Base-by-base conservation (phyloP, 2,113 vertebrate genomes). In the Bagarius yarrelli region DNA sequence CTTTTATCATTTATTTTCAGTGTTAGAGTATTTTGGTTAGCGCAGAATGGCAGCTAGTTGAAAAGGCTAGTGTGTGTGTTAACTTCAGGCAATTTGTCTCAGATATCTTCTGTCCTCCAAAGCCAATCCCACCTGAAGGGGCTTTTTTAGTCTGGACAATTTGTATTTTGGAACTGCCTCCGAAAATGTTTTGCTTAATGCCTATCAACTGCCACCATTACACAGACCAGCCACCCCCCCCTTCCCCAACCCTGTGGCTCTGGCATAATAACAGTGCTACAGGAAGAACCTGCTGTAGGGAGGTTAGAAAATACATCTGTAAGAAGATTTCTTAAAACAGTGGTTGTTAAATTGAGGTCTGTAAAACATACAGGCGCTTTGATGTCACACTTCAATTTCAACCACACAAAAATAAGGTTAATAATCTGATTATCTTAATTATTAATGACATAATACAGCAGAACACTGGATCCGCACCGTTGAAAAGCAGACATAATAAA, bases 1-100 rank as follows among this genome's bases (percentile, higher is more conserved):
- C 15, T n/a, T 50, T 30, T 76, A 44, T 34, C 32, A 36, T 36
- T 40, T 19, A 5, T 63, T 36, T 76, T 76, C 47, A 32, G 59
- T 52, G 59, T 52, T 32, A 13, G 25, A 63, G 59, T 50, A 56
- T 50, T 50, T 30, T 69, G 66, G n/a, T 30, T 64, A 78, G 55
- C 19, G 19, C 18, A 61, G 27, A 50, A 53, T 19, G 44, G 67
- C 56, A 60, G 66, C 50, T 72, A 73, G 21, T 59, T 36, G 11
- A 71, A 74, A 27, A 74, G 64, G 27, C 63, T 27, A n/a, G n/a
- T n/a, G n/a, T n/a, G 66, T 27, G 44, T 78, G 76, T 78, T 78
- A 78, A 27, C 66, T 18, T n/a, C 16, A 27, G 34, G 50, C 23
- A 63, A 12, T 21, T 63, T 50, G 5, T 67, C 44, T 57, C 74